phyloP scores from a whole-genome alignment of 1,140 invertebrate species.

The Achatina immaculata region DNA sequence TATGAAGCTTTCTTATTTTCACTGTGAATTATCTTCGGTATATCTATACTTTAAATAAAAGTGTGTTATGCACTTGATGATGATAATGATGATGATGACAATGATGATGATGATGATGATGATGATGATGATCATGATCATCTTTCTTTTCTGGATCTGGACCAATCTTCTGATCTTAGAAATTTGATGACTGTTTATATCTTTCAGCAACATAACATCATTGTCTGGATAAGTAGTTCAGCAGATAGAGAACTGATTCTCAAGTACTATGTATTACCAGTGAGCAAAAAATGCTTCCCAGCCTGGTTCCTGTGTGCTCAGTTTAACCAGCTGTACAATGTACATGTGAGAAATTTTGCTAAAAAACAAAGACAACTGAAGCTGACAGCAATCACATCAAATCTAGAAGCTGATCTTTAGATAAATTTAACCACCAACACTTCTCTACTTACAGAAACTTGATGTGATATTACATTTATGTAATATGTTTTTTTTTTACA shows the following conservation, averaged over 20 bases:
- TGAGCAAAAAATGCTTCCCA: too few relatives aligned
- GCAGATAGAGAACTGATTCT: neutral
- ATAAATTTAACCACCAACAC: too few relatives aligned
- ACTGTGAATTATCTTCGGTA: neutral
- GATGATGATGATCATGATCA: neutral
- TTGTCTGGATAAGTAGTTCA: neutral
- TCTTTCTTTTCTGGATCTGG: neutral
- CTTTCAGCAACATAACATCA: neutral
- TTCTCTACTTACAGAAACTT: too few relatives aligned
- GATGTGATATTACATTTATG: too few relatives aligned
- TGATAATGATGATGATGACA: constrained; percentile 6
- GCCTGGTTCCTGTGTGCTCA: too few relatives aligned
- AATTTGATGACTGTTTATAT: neutral
- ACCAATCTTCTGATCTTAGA: neutral
- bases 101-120: constrained; percentile 11
- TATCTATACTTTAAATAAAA: neutral
- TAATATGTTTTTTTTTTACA: too few relatives aligned
- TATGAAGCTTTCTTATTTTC: neutral
- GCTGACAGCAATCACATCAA: too few relatives aligned
- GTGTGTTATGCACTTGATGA: neutral
- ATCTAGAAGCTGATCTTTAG: too few relatives aligned
- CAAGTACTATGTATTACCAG: too few relatives aligned
- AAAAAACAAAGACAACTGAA: too few relatives aligned
- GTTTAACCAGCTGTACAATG: too few relatives aligned
- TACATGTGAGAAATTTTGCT: too few relatives aligned